A percentile compares a stretch with the other conserved stretches of the same genome.
These are phyloP conservation scores for Heliornis fulica DNA, from an alignment of 2,113 vertebrate genomes.

Conservation along the genomic window DNA sequence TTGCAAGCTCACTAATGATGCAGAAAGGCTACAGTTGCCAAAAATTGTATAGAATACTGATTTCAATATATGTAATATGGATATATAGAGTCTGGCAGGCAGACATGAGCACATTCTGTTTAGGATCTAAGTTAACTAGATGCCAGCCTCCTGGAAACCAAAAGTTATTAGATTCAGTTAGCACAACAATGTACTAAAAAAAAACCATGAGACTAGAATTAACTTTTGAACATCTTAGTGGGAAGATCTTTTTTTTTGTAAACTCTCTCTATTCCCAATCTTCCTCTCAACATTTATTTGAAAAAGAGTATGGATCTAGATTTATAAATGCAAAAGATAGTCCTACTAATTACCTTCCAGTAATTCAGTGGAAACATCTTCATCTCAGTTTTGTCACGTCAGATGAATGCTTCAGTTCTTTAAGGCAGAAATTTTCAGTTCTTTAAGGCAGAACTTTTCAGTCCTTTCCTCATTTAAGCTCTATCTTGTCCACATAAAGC, in stretches of 20 bases:
- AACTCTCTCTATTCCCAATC: neutral
- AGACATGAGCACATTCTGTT: neutral
- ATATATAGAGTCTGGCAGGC: neutral
- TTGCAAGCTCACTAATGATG: neutral
- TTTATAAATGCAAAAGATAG: neutral
- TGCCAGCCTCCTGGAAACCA: neutral
- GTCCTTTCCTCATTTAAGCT: neutral
- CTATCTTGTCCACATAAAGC: neutral
- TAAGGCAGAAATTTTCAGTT: neutral
- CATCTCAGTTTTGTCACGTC: neutral
- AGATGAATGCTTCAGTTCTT: neutral
- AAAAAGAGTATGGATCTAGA: neutral
- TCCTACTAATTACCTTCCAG: neutral
- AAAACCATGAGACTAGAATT: neutral
- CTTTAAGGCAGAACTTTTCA: neutral
- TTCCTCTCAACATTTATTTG: neutral
- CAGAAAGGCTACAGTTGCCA: neutral
- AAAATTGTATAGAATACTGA: neutral
- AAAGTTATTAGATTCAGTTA: accelerated
- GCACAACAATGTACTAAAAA: accelerated
- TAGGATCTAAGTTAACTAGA: neutral
- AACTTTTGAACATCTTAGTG: neutral
- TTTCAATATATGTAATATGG: neutral
- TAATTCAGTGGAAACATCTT: neutral
- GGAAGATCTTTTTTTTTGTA: neutral